Evolutionary conservation across 2,888 invertebrate species (phyloP).

Genomic region (Augiades crinisus): DNA sequence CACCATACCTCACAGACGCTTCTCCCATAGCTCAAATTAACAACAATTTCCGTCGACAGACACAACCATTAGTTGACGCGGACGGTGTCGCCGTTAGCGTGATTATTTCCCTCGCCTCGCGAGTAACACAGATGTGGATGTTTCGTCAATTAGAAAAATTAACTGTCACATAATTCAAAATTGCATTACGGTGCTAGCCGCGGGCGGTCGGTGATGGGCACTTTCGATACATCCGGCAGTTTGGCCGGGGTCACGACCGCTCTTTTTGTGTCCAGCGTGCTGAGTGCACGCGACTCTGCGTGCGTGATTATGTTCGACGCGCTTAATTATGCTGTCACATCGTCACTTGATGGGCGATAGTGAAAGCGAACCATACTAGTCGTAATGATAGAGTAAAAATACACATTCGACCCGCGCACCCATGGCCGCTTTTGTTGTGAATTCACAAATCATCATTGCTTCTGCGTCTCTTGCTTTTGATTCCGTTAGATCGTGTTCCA

Average conservation of each 20-base stretch:
- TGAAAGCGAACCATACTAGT: constrained; percentile 68
- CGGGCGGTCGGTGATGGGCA: constrained; percentile 54
- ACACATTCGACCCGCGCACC: constrained; percentile 22
- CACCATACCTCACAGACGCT: neutral
- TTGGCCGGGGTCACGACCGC: constrained; percentile 69
- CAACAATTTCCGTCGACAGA: constrained; percentile 8
- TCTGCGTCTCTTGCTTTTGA: too few relatives aligned
- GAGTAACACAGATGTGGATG: constrained; percentile 27
- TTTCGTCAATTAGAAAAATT: constrained; percentile 41
- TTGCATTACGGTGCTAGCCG: constrained; percentile 37
- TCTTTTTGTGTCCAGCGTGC: constrained; percentile 63
- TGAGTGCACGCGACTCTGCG: constrained; percentile 53
- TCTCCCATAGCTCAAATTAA: neutral
- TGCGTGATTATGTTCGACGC: constrained; percentile 71
- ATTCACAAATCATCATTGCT: neutral
- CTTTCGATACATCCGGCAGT: constrained; percentile 78
- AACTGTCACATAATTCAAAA: constrained; percentile 42
- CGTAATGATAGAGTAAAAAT: constrained; percentile 59
- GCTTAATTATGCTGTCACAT: constrained; percentile 80
- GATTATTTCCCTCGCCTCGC: constrained; percentile 9
- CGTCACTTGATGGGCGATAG: constrained; percentile 72
- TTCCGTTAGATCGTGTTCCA: too few relatives aligned
- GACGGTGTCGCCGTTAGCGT: constrained; percentile 9
- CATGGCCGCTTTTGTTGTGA: neutral
- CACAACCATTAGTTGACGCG: constrained; percentile 4